phyloP scores from a whole-genome alignment of 2,797 vertebrate genomes.

The Syngnathus rostellatus region DNA sequence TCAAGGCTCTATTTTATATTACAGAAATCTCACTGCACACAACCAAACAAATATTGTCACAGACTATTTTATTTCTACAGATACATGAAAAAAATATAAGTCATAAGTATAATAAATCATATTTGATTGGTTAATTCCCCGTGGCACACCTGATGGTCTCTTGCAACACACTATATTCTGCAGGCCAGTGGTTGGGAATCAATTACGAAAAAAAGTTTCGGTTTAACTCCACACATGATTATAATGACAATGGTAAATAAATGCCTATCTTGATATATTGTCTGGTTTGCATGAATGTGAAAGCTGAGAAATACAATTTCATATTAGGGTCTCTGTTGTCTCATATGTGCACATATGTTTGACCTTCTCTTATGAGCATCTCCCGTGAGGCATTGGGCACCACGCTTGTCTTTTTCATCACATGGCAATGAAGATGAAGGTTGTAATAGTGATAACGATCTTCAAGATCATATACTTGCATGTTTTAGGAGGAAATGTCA shows the following conservation, averaged over 20 bases:
- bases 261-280: too few species aligned
- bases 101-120: not conserved
- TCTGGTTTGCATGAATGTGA: too few species aligned
- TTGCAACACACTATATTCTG: too few species aligned
- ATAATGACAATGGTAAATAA: not conserved
- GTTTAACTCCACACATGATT: not conserved
- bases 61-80: not conserved
- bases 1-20: not conserved
- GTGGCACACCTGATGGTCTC: not conserved
- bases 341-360: not conserved
- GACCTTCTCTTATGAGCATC: not conserved
- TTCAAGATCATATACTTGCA: not conserved
- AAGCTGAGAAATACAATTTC: not conserved
- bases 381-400: not conserved
- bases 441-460: not conserved
- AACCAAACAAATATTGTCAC: not conserved
- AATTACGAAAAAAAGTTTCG: not conserved
- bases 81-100: too few species aligned
- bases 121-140: not conserved
- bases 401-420: conserved; percentile 4
- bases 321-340: not conserved
- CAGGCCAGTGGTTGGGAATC: not conserved
- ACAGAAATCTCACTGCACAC: not conserved
- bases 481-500: conserved; percentile 11
- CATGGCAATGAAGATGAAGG: not conserved